A percentile compares a stretch with the other conserved stretches of the same genome.
Conservation (phyloP, 2,797 vertebrate genomes). For the Peromyscus eremicus region DNA sequence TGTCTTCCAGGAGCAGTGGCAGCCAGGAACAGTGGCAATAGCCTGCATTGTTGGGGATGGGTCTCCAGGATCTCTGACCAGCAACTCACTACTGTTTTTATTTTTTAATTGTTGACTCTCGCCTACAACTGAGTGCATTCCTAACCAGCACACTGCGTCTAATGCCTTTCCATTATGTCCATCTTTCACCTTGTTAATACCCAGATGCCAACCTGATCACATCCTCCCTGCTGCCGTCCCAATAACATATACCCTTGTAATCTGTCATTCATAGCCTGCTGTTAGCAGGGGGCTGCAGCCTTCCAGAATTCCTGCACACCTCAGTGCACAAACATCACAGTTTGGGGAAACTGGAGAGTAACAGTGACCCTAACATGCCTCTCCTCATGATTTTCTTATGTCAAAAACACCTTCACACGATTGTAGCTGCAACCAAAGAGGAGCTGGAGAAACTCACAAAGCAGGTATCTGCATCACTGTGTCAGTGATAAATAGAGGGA, state of each 20-base stretch:
- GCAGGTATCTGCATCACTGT: neutral
- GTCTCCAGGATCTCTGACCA: neutral
- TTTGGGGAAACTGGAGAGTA: neutral
- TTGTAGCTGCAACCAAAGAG: neutral
- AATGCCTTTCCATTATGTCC: too few species aligned
- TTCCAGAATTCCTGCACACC: neutral
- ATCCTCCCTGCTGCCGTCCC: neutral
- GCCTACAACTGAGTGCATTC: neutral
- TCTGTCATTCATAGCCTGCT: neutral
- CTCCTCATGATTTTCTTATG: neutral
- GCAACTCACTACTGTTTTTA: neutral
- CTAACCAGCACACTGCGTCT: neutral
- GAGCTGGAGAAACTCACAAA: neutral
- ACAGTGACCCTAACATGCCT: neutral
- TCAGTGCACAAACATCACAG: neutral
- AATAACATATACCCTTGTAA: neutral
- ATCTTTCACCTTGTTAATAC: neutral
- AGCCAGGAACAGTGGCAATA: neutral
- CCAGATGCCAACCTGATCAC: neutral
- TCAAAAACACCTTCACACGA: neutral
- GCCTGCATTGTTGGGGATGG: neutral
- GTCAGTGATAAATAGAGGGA: too few species aligned
- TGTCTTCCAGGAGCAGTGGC: neutral
- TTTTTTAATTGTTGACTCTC: neutral
- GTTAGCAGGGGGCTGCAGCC: too few species aligned